Base-by-base conservation (phyloP, 2,888 invertebrate species). In the Drosophila picticornis region DNA sequence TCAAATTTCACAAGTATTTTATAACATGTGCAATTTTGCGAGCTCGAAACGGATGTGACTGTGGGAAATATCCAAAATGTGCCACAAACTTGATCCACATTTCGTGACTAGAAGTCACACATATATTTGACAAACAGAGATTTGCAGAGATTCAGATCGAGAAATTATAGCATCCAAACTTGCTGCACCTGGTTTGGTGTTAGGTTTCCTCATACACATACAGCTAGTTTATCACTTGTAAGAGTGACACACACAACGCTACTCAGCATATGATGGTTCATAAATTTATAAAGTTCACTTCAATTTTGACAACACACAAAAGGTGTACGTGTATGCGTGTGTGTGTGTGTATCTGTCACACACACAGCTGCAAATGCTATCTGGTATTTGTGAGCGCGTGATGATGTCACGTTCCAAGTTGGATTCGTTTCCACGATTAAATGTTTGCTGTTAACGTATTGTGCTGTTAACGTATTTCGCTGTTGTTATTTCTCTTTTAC, bases 371-470 rank as follows among this genome's bases (percentile, higher is more conserved):
- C 52, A 64, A 73, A 67, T 75, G 66, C 81, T 83, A 83, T 83
- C 84, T 70, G 22, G 57, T 53, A 31, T 60, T 71, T 51, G 82
- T 75, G 82, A 88, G 88, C 88, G 88, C 88, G 88, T 88, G 88
- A 88, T 88, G 88, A 88, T 88, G 88, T 88, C 88, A 88, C 88
- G 86, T 90, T 90, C 88, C 85, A 87, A 89, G 78, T 89, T 87
- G 81, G 83, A 79, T 78, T 83, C 72, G 80, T 80, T 85, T 74
- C 71, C 72, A 86, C 88, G 86, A 86, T 82, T 86, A 80, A 88
- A 80, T 70, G 84, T 77, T 85, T 83, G 81, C 83, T 89, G 79
- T 87, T 89, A 80, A 78, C 76, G 74, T 81, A 72, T 74, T 78
- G 69, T 63, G 59, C 61, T 68, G 58, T 34, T 52, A 38, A 66